phyloP scores from a whole-genome alignment of 2,797 vertebrate genomes.

The Sebastes matsubarae region DNA sequence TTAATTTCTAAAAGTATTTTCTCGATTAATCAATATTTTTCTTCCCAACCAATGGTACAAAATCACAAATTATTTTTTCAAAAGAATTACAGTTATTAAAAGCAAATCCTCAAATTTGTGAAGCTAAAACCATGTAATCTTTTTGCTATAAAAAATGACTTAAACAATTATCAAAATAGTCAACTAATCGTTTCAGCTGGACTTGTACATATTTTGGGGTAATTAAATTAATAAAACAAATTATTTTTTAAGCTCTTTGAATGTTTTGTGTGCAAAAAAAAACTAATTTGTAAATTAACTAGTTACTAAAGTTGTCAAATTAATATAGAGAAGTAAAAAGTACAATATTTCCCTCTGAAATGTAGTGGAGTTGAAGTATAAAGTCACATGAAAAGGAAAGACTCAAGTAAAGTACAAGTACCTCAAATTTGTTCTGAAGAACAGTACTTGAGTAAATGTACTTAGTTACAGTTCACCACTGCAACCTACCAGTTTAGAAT shows the following conservation, averaged over 20 bases:
- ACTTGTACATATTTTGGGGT: background rate
- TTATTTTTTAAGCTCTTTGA: background rate
- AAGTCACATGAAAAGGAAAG: background rate
- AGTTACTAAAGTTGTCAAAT: background rate
- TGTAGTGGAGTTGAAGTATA: background rate
- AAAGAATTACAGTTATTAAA: background rate
- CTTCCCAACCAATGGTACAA: background rate
- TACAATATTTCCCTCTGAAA: background rate
- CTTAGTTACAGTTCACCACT: background rate
- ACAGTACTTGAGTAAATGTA: background rate
- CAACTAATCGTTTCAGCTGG: accelerated
- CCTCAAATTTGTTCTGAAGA: no score
- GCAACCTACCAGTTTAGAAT: background rate
- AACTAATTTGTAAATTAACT: background rate
- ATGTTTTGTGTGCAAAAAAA: background rate
- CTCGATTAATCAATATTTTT: background rate
- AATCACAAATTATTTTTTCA: background rate
- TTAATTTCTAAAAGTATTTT: no score
- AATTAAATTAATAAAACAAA: background rate
- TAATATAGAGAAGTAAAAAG: background rate
- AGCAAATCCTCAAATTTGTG: background rate
- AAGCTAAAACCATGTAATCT: background rate
- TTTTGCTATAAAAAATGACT: background rate
- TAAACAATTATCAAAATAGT: no score
- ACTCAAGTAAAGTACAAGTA: background rate